Base-by-base conservation (phyloP, 2,888 invertebrate genomes). In the Pycnomerus fuliginosus region DNA sequence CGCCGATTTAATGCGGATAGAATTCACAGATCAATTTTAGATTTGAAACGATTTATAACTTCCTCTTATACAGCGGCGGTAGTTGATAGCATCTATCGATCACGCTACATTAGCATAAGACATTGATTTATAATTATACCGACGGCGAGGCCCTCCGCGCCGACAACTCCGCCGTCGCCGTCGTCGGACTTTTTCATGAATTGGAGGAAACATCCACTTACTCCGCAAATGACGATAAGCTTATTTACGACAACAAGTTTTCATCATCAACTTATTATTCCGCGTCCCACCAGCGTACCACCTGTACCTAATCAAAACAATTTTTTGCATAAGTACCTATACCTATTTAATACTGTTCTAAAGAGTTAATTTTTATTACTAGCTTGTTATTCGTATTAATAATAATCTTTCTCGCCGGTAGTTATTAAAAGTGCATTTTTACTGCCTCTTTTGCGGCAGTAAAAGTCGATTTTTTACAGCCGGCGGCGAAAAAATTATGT, bases 31-130 rank as follows among this genome's bases (percentile, higher is more conserved):
- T 69, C 70, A 70, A 72, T 72, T 72, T 71, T 70, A 71, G 72
- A 72, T 72, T 71, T 58, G 62, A 60, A 61, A 68, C 68, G 71
- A 72, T 72, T 72, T 72, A 72, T 71, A 71, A 71, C 72, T 71
- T 71, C 71, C 72, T 69, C 64, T 63, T 64, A 64, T 62, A 68
- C 62, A 62, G 60, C 60, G 56, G 61, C 63, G 60, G 56, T 55
- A 58, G 37, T 38, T 54, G 67, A 70, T 69, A 67, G 48, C 54
- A 71, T 71, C 71, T 70, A 70, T 70, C 69, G 71, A 71, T 71
- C 71, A 69, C 67, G 66, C 58, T 61, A 65, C 69, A 69, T 70
- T 71, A 71, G 65, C 70, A 69, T 70, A 70, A 68, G 70, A 71
- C 70, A 71, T 71, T 71, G 71, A 71, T 71, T 71, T 71, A 71